Evolutionary conservation across 2,888 invertebrate genomes (phyloP).

Genomic region (Geotrupes spiniger): DNA sequence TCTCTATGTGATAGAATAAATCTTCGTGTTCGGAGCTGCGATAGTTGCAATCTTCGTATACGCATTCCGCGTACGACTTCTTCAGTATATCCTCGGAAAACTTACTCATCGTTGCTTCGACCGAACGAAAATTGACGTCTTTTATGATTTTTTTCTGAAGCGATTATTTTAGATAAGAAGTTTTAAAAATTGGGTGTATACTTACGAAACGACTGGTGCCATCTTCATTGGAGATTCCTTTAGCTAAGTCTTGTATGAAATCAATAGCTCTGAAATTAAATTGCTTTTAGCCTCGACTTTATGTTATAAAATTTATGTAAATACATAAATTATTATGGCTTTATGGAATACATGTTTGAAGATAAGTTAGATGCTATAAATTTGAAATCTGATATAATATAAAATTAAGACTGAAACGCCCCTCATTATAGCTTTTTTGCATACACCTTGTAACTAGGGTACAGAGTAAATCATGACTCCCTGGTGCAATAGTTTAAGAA

Average conservation of each 20-base stretch:
- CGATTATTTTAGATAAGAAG: conserved; percentile 3
- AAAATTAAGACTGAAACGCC: too few species aligned
- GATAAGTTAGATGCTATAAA: too few species aligned
- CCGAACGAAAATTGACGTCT: conserved; percentile 13
- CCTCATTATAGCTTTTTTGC: too few species aligned
- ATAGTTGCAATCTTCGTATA: conserved; percentile 41
- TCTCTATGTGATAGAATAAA: conserved; percentile 38
- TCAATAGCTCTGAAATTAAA: conserved; percentile 24
- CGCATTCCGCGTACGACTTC: conserved; percentile 36
- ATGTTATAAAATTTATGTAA: too few species aligned
- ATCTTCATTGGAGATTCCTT: conserved; percentile 13
- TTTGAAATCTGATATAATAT: too few species aligned
- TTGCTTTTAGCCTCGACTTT: too few species aligned
- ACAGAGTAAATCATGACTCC: too few species aligned
- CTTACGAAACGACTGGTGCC: background rate
- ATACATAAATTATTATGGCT: too few species aligned
- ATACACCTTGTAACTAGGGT: too few species aligned
- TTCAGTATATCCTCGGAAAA: conserved; percentile 14
- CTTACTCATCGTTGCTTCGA: conserved; percentile 12
- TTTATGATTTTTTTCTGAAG: conserved; percentile 12
- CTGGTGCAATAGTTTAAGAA: too few species aligned
- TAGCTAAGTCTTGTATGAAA: conserved; percentile 17
- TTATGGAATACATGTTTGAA: too few species aligned
- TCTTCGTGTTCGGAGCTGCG: conserved; percentile 32
- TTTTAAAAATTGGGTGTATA: background rate